Evolutionary conservation across 2,113 vertebrate genomes (phyloP).

Genomic region (Actenoides lindsayi): DNA sequence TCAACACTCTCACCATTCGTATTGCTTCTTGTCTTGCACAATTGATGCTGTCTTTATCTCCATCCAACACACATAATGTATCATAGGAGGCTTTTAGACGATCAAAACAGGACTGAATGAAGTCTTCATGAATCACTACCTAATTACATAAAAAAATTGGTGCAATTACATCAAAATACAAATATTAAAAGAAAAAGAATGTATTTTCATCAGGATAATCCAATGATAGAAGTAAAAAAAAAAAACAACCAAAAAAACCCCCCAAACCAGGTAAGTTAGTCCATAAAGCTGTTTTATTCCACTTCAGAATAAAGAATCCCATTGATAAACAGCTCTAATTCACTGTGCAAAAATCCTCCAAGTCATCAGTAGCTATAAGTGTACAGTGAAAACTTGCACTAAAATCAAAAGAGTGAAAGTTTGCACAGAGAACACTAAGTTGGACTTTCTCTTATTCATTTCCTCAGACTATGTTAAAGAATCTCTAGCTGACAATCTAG

Average conservation of each 20-base stretch:
- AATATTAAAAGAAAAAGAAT: background rate
- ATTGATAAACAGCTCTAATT: background rate
- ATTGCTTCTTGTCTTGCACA: constrained; percentile 97
- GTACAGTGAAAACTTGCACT: background rate
- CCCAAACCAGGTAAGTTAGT: background rate
- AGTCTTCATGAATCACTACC: constrained; percentile 99
- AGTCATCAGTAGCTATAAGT: background rate
- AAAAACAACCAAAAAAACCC: background rate
- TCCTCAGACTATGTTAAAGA: background rate
- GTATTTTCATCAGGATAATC: background rate
- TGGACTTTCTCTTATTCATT: background rate
- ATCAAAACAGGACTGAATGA: constrained; percentile 99
- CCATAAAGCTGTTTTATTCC: background rate
- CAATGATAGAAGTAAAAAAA: background rate
- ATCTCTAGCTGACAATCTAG: background rate
- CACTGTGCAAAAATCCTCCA: background rate
- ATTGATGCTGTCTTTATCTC: constrained; percentile 99
- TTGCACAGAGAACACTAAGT: background rate
- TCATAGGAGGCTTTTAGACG: constrained; percentile 98
- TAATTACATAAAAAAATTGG: constrained; percentile 60
- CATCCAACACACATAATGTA: constrained; percentile 96
- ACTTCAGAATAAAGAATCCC: background rate
- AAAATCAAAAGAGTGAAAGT: background rate
- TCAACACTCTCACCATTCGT: constrained; percentile 97
- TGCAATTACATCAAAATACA: background rate